Conservation (phyloP, 1,140 invertebrate genomes). For the Atta texana region DNA sequence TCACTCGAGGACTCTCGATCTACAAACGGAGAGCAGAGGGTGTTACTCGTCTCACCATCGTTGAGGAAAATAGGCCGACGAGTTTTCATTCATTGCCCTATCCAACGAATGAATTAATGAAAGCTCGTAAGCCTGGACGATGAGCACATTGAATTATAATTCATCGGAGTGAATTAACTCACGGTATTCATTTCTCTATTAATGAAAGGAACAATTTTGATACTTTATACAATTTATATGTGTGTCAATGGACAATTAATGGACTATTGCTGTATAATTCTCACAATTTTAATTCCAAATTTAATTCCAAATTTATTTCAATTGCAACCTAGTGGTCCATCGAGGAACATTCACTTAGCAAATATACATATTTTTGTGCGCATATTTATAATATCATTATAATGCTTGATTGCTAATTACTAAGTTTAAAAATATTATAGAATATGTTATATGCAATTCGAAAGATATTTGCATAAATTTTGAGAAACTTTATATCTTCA, state of each 20-base stretch:
- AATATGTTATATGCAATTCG: neutral
- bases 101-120: conserved; percentile 21
- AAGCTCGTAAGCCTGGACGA: neutral
- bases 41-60: conserved; percentile 39
- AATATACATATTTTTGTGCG: neutral
- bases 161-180: neutral
- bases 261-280: neutral
- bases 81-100: conserved; percentile 61
- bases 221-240: neutral
- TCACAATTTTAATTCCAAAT: neutral
- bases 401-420: neutral
- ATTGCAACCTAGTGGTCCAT: neutral
- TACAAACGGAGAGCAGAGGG: conserved; percentile 54
- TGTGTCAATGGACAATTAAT: neutral
- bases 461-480: neutral
- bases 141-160: conserved; percentile 10
- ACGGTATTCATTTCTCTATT: neutral
- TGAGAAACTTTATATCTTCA: neutral
- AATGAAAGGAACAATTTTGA: neutral
- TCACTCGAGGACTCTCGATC: conserved; percentile 57
- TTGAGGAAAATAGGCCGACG: conserved; percentile 56
- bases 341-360: neutral
- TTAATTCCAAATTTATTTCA: neutral
- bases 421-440: neutral
- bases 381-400: neutral